phyloP scores from a whole-genome alignment of 1,140 invertebrate species.

The Andricus grossulariae region DNA sequence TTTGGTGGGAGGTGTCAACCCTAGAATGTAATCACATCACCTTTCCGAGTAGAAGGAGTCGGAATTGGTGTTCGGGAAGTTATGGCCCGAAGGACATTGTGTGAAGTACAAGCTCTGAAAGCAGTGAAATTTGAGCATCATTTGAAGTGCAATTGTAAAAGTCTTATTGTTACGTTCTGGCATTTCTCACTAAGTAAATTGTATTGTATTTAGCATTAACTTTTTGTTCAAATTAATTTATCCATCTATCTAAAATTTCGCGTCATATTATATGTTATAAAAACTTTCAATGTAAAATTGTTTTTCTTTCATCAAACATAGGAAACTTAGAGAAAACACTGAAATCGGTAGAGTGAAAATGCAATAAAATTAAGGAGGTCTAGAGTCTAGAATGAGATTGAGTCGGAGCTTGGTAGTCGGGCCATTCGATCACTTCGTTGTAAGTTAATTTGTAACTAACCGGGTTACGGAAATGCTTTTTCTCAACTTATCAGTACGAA shows the following conservation, averaged over 20 bases:
- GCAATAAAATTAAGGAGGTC: slow-evolving; percentile 54
- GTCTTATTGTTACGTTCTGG: slow-evolving; percentile 5
- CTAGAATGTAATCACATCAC: slow-evolving; percentile 26
- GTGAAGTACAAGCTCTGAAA: slow-evolving; percentile 14
- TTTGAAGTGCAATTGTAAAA: slow-evolving; percentile 10
- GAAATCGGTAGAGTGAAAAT: slow-evolving; percentile 44
- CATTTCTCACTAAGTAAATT: background rate
- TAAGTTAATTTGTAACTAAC: slow-evolving; percentile 57
- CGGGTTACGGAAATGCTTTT: slow-evolving; percentile 54
- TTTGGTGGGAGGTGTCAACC: slow-evolving; percentile 17
- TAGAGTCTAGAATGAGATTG: slow-evolving; percentile 49
- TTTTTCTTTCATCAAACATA: too few relatives aligned
- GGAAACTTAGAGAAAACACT: slow-evolving; percentile 35
- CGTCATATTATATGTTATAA: too few relatives aligned
- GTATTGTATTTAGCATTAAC: background rate
- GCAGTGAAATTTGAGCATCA: slow-evolving; percentile 11
- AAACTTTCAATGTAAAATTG: background rate
- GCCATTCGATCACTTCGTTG: slow-evolving; percentile 52
- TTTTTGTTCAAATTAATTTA: background rate
- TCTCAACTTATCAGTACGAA: slow-evolving; percentile 50
- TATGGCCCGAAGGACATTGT: slow-evolving; percentile 16
- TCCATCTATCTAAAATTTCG: too few relatives aligned
- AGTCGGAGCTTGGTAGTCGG: slow-evolving; percentile 50
- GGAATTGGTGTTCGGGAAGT: slow-evolving; percentile 3
- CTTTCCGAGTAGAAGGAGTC: background rate